A percentile compares a stretch with the other conserved stretches of the same genome.
Evolutionary conservation across 2,113 vertebrate genomes (phyloP).

Genomic region (Ptychochromis oligacanthus): DNA sequence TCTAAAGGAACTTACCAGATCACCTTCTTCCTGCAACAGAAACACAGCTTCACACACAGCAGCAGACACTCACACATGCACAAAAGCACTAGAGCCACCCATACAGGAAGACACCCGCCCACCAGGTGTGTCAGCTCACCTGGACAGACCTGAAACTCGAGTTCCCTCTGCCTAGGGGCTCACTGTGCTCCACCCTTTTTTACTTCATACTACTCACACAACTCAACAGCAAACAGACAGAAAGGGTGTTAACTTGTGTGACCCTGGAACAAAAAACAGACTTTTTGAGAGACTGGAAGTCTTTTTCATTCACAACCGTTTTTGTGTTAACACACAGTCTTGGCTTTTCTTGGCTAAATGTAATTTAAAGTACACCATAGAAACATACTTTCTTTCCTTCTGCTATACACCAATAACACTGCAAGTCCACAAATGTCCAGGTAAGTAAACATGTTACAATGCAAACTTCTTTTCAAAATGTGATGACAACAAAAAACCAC

Average conservation of each 20-base stretch:
- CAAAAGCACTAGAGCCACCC: conserved; percentile 17
- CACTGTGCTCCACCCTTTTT: conserved; percentile 35
- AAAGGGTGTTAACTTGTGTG: not conserved
- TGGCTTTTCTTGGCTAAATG: not conserved
- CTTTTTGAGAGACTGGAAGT: not conserved
- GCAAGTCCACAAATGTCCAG: not conserved
- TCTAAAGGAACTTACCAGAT: conserved; percentile 45
- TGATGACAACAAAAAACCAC: conserved; percentile 37
- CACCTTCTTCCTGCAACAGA: conserved; percentile 26
- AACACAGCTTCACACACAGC: not conserved
- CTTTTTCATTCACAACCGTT: not conserved
- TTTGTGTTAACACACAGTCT: not conserved
- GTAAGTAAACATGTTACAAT: not conserved
- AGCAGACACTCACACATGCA: not conserved
- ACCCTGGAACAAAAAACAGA: not conserved
- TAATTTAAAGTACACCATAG: not conserved
- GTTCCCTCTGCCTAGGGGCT: conserved; percentile 36
- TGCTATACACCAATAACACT: not conserved
- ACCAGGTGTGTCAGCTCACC: conserved; percentile 55
- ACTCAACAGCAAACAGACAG: conserved; percentile 17
- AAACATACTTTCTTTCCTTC: too few species aligned
- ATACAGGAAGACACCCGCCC: conserved; percentile 40
- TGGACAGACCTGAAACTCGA: conserved; percentile 72
- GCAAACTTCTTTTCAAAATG: not conserved
- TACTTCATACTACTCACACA: not conserved